Evolutionary conservation across 2,797 vertebrate genomes (phyloP).

Genomic region (Cichlasoma orientale): DNA sequence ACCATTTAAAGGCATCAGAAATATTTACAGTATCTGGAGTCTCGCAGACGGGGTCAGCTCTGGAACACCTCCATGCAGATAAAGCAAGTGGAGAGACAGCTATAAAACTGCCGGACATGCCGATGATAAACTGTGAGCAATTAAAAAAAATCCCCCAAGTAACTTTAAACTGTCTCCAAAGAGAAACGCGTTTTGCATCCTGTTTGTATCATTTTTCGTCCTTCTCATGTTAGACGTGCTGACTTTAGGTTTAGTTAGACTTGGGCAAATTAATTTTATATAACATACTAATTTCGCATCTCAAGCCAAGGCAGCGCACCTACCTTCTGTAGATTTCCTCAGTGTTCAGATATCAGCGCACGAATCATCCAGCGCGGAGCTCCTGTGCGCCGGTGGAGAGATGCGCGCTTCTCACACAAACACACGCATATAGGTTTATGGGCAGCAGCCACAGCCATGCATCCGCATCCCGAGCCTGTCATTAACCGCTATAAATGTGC

Average conservation of each 20-base stretch:
- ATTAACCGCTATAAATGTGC: background rate
- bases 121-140: background rate
- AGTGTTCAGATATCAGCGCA: background rate
- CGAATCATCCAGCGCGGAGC: slow-evolving; percentile 9
- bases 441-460: background rate
- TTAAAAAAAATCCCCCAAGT: background rate
- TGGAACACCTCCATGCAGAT: background rate
- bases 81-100: background rate
- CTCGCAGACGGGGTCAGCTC: background rate
- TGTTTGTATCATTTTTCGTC: background rate
- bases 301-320: background rate
- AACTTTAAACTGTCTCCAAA: background rate
- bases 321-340: slow-evolving; percentile 21
- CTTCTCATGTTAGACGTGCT: background rate
- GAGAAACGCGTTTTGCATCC: background rate
- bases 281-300: background rate
- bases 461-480: background rate
- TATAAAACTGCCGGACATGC: background rate
- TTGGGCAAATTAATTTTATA: background rate
- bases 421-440: background rate
- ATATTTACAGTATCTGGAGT: background rate
- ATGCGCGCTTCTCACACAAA: slow-evolving; percentile 2
- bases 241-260: background rate
- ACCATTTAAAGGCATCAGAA: background rate
- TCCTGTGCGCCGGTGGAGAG: slow-evolving; percentile 23